Evolutionary conservation across 2,888 invertebrate species (phyloP), one percentile per base, ranked within the genome.

Genomic region (Campopleginae sp.): DNA sequence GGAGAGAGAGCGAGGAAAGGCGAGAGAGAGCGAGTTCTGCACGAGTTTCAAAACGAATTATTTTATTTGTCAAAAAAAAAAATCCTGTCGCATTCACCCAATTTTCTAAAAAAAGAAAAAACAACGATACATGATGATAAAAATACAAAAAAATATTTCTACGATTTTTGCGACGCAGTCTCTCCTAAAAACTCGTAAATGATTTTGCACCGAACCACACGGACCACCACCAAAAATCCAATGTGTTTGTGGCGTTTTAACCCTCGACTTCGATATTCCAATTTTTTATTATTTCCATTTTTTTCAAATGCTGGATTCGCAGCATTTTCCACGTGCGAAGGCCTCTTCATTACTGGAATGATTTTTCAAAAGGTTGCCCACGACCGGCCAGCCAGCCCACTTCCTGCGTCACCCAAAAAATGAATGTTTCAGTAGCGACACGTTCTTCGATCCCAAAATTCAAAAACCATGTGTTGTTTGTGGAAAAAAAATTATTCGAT

Each of bases 181-280:
- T 74, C 42, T 65, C 65, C 82, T 61, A 68, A 65, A 81, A 80
- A 78, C 70, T 84, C 19, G 66, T 83, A 72, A 71, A 88, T 95
- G 95, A 95, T 95, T 95, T 95, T 95, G 95, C 95, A 95, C 95
- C 95, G 95, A 94, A 94, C 94, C 94, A 94, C 94, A 94, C 94
- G 94, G 92, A 89, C 85, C 88, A 91, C 91, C 94, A 93, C 94
- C 88, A 87, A 87, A 54, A 48, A 44, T 65, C 81, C 82, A 79
- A 78, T 84, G 75, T 86, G 63, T 83, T 82, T 86, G 79, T 80
- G 81, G 72, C 86, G 79, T 82, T 76, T 82, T 85, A 76, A 82
- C 82, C 71, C 70, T 48, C 54, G 38, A 72, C 17, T 31, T 19
- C 58, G 58, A 27, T 58, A 27, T 27, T 58, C 7, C 58, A 4